Conservation (phyloP, 1,140 invertebrate genomes). For the Eupristina koningsbergeri region DNA sequence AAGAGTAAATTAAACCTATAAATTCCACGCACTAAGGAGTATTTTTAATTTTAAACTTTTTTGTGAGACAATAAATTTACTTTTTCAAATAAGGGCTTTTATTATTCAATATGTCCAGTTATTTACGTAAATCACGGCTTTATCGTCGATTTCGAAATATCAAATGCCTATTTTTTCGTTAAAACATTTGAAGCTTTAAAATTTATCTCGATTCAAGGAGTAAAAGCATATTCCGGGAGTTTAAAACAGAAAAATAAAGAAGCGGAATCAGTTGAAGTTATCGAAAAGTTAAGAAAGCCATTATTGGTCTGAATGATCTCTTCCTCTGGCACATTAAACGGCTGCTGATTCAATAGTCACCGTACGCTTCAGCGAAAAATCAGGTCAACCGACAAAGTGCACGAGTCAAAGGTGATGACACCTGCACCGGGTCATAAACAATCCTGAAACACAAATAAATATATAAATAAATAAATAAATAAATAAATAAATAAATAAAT, state of each 20-base stretch:
- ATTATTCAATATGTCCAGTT: neutral
- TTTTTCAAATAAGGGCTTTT: neutral
- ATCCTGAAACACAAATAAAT: conserved; percentile 2
- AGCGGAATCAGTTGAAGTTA: neutral
- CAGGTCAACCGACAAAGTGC: conserved; percentile 12
- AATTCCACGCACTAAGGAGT: no score
- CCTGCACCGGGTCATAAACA: conserved; percentile 48
- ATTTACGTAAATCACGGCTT: neutral
- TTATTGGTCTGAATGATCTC: neutral
- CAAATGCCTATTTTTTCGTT: neutral
- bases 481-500: conserved; percentile 64
- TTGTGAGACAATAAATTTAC: no score
- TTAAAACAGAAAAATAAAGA: neutral
- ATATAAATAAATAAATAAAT: conserved; percentile 64
- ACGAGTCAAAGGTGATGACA: conserved; percentile 4
- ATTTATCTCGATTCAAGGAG: neutral
- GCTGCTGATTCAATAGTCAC: neutral
- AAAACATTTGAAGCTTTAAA: neutral
- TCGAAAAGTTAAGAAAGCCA: neutral
- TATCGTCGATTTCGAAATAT: neutral
- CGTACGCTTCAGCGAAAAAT: conserved; percentile 5
- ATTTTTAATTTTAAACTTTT: no score
- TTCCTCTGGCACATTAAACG: neutral
- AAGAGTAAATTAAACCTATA: no score
- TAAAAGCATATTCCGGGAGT: neutral